Evolutionary conservation across 64 coral and sea anemone genomes (phyloP).

Genomic region (Trachythela sp.): DNA sequence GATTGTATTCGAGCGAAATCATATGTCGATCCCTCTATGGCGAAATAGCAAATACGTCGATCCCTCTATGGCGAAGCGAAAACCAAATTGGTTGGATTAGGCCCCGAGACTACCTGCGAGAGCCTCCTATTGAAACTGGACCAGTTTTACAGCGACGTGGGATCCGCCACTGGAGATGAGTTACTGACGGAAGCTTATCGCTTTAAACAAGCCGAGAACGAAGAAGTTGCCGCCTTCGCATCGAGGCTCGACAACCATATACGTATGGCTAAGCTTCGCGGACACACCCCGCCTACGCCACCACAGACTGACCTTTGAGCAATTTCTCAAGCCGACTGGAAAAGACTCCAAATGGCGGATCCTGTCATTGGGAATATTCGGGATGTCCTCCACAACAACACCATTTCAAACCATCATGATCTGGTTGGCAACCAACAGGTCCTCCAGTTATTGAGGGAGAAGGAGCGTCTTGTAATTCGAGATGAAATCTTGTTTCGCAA

Average conservation of each 20-base stretch:
- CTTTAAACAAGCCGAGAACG: constrained; percentile 28
- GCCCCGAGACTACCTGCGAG: constrained; percentile 1
- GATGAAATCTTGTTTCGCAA: too few species aligned
- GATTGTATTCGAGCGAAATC: constrained; percentile 22
- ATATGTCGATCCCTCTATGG: too few species aligned
- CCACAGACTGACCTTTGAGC: too few species aligned
- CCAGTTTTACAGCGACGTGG: constrained; percentile 45
- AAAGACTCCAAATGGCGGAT: too few species aligned
- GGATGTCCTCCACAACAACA: too few species aligned
- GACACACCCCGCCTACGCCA: too few species aligned
- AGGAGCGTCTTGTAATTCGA: too few species aligned
- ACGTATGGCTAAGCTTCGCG: constrained; percentile 33
- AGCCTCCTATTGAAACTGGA: constrained; percentile 31
- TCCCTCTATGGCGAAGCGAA: constrained; percentile 44
- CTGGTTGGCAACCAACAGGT: too few species aligned
- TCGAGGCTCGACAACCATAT: constrained; percentile 20
- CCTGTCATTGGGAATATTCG: too few species aligned
- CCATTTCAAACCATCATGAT: too few species aligned
- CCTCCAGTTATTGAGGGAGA: too few species aligned
- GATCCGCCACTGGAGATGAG: constrained; percentile 36
- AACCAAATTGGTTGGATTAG: constrained; percentile 47
- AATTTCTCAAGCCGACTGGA: too few species aligned
- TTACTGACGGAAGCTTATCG: constrained; percentile 37
- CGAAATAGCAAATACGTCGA: constrained; percentile 36
- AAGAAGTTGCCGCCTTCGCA: constrained; percentile 48